These are phyloP conservation scores for Callinectes sapidus DNA, from an alignment of 2,888 invertebrate species.

Conservation along the genomic window DNA sequence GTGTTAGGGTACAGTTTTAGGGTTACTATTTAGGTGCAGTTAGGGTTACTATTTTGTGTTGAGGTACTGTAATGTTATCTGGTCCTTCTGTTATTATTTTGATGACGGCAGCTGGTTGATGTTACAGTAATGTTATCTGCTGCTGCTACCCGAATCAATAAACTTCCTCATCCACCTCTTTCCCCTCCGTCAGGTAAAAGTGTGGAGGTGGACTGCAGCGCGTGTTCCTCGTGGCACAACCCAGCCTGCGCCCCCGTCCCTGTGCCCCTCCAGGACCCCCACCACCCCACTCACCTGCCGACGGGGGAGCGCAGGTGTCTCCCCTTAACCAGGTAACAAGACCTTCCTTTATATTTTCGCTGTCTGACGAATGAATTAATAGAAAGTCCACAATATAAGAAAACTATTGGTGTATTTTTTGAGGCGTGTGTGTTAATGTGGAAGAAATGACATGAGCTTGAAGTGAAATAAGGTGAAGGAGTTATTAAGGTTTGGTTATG, in stretches of 20 bases:
- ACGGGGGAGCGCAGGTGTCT: background rate
- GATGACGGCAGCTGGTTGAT: too few species aligned
- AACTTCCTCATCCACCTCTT: too few species aligned
- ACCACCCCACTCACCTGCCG: background rate
- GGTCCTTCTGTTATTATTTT: too few species aligned
- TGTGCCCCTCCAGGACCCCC: slow-evolving; percentile 5
- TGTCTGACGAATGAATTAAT: background rate
- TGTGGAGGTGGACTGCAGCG: background rate
- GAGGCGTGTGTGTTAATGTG: background rate
- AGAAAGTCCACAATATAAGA: too few species aligned
- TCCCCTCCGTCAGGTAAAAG: background rate
- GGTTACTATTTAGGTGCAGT: too few species aligned
- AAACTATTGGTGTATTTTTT: too few species aligned
- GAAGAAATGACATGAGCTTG: too few species aligned
- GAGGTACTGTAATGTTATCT: too few species aligned
- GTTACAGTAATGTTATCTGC: too few species aligned
- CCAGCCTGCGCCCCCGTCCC: slow-evolving; percentile 14
- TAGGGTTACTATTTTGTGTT: too few species aligned
- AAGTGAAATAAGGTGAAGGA: background rate
- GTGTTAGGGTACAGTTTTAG: too few species aligned
- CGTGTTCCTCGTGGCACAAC: background rate
- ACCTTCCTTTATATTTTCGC: background rate
- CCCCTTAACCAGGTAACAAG: background rate
- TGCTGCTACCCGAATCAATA: too few species aligned
- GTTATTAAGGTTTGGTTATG: background rate